A percentile compares a stretch with the other conserved stretches of the same genome.
These are phyloP conservation scores for Mionectes macconnelli DNA, from an alignment of 2,113 vertebrate genomes.

Conservation along the genomic window DNA sequence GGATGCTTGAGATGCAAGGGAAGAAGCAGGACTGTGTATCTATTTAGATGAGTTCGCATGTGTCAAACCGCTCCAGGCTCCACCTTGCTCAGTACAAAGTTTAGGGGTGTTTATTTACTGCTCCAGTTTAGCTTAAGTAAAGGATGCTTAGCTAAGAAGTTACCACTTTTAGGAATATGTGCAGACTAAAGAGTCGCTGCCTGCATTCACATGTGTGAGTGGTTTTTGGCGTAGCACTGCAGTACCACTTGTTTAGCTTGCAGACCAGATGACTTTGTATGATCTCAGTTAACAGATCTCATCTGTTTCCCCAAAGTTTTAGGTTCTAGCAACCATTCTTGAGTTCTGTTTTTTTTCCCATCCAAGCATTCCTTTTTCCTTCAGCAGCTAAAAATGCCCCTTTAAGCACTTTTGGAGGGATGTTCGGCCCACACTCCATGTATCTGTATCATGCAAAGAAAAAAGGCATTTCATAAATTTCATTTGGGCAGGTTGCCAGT, in stretches of 20 bases:
- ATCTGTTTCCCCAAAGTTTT: neutral
- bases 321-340: neutral
- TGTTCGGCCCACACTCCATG: neutral
- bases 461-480: neutral
- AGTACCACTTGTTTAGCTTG: neutral
- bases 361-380: neutral
- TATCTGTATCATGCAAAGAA: neutral
- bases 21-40: neutral
- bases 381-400: neutral
- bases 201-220: neutral
- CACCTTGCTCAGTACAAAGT: neutral
- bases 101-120: neutral
- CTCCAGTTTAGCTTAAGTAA: neutral
- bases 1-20: neutral
- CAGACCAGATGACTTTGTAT: neutral
- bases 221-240: neutral
- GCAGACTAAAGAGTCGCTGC: neutral
- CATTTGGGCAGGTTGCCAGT: neutral
- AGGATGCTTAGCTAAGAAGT: neutral
- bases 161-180: neutral
- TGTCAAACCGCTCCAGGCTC: neutral
- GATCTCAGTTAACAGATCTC: neutral
- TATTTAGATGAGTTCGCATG: neutral
- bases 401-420: neutral
- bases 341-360: neutral